Percentiles rank a stretch among this genome's conserved stretches.
Conservation (phyloP, 2,888 invertebrate genomes). For the Drosophila histrio region DNA sequence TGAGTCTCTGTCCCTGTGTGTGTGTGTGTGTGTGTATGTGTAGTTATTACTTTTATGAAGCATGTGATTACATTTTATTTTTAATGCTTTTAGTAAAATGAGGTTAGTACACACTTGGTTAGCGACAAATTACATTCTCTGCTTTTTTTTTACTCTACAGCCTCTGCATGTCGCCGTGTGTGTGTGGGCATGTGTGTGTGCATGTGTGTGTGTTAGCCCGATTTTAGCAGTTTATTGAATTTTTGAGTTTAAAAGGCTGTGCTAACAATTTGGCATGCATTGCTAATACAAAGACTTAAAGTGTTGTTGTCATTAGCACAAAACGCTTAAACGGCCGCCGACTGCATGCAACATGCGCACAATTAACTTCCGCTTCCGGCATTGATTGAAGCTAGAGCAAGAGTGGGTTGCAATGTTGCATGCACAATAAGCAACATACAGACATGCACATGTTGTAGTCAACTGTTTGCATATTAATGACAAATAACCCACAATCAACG, state of each 20-base stretch:
- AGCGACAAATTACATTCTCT: conserved; percentile 77
- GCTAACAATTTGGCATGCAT: conserved; percentile 11
- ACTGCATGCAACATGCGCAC: conserved; percentile 56
- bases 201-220: background rate
- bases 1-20: conserved; percentile 4
- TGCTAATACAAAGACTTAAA: conserved; percentile 17
- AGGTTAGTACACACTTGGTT: conserved; percentile 80
- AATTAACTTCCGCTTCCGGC: conserved; percentile 78
- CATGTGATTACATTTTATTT: conserved; percentile 80
- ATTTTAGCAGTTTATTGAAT: conserved; percentile 48
- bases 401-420: conserved; percentile 25
- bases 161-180: background rate
- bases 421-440: conserved; percentile 27
- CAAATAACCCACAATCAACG: conserved; percentile 64
- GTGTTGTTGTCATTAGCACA: conserved; percentile 46
- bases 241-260: conserved; percentile 24
- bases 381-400: conserved; percentile 60
- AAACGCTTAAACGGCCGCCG: conserved; percentile 36
- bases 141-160: background rate
- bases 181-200: background rate
- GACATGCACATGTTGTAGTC: conserved; percentile 44
- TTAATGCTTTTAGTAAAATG: conserved; percentile 80
- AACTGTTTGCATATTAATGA: conserved; percentile 76
- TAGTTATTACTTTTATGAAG: conserved; percentile 82
- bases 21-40: conserved; percentile 44